Evolutionary conservation across 2,113 vertebrate species (phyloP).

Genomic region (Progne subis): DNA sequence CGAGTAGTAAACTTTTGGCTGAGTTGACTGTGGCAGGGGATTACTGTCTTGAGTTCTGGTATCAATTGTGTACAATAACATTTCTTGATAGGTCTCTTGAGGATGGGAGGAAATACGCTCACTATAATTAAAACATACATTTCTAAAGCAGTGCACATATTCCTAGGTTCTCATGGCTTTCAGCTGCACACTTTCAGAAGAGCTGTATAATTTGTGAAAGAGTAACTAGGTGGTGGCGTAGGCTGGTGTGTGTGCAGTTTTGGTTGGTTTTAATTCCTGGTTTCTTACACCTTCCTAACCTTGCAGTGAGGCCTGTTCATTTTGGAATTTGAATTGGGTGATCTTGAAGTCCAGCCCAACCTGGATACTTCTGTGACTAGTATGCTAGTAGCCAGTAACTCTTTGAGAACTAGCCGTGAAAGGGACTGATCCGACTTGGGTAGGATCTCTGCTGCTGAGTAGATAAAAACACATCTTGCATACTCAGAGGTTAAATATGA

Average conservation of each 20-base stretch:
- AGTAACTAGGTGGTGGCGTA: neutral
- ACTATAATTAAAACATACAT: fast-evolving
- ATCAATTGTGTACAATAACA: neutral
- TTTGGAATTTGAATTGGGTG: neutral
- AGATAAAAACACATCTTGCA: neutral
- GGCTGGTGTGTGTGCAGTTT: neutral
- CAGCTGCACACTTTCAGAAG: neutral
- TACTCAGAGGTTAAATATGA: neutral
- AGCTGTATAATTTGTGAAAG: neutral
- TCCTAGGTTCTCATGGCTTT: neutral
- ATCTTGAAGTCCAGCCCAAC: neutral
- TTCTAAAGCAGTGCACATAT: neutral
- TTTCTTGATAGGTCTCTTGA: neutral
- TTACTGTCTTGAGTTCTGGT: conserved; percentile 12
- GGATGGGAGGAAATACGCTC: neutral
- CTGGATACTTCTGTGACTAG: neutral
- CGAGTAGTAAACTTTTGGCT: conserved; percentile 5
- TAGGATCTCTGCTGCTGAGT: neutral
- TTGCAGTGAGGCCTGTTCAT: neutral
- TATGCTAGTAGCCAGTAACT: neutral
- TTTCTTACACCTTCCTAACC: neutral
- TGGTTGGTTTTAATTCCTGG: neutral
- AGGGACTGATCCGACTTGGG: neutral
- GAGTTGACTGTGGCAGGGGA: neutral
- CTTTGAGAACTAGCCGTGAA: neutral